Evolutionary conservation across 2,888 invertebrate genomes (phyloP).

Genomic region (Fabriciana adippe): DNA sequence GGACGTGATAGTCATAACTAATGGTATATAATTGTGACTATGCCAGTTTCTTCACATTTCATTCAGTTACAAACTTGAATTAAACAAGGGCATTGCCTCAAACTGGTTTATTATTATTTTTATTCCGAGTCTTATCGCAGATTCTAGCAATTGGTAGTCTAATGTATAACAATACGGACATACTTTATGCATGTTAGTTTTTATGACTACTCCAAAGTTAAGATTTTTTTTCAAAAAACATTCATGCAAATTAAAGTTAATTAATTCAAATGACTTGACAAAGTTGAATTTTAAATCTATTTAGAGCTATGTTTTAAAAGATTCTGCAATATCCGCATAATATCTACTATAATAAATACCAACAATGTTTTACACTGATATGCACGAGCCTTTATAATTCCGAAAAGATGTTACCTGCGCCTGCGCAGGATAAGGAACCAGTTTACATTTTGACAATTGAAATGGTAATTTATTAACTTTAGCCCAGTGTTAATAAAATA

Average conservation of each 20-base stretch:
- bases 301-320: too few relatives aligned
- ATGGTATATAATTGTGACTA: neutral
- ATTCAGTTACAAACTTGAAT: constrained; percentile 35
- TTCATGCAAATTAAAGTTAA: neutral
- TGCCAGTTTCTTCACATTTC: constrained; percentile 21
- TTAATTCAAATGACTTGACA: too few relatives aligned
- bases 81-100: constrained; percentile 30
- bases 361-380: too few relatives aligned
- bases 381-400: too few relatives aligned
- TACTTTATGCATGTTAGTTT: neutral
- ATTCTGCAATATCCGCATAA: too few relatives aligned
- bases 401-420: too few relatives aligned
- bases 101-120: constrained; percentile 33
- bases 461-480: too few relatives aligned
- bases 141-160: constrained; percentile 16
- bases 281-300: too few relatives aligned
- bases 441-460: too few relatives aligned
- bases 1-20: neutral
- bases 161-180: constrained; percentile 6
- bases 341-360: too few relatives aligned
- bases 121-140: constrained; percentile 21
- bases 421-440: too few relatives aligned
- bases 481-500: too few relatives aligned
- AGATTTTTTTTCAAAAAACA: neutral
- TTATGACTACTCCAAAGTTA: neutral